Conservation (phyloP, 92 coral and sea anemone genomes). For the Zoanthus sansibaricus region DNA sequence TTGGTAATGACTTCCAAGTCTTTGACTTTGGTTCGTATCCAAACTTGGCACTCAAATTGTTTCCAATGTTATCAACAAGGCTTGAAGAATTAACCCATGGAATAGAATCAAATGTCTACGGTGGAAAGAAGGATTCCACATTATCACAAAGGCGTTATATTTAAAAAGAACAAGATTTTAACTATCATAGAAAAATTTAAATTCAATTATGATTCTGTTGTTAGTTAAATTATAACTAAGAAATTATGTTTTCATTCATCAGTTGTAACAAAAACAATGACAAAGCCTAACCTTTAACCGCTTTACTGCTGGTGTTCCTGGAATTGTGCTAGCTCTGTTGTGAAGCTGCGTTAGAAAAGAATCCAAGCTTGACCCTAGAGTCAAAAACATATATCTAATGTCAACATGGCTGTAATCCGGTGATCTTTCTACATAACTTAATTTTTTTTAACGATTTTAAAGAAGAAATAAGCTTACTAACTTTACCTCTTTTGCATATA, state of each 20-base stretch:
- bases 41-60: conserved; percentile 30
- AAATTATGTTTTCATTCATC: not conserved
- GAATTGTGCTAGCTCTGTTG: conserved; percentile 84
- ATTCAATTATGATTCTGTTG: too few relatives aligned
- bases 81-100: conserved; percentile 10
- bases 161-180: not conserved
- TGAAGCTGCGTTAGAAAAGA: conserved; percentile 77
- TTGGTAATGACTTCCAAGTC: conserved; percentile 9
- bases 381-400: not conserved
- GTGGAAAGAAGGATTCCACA: not conserved
- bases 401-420: not conserved
- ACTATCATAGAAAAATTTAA: too few relatives aligned
- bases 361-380: conserved; percentile 53
- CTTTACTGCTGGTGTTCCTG: conserved; percentile 87
- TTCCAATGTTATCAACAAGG: conserved; percentile 17
- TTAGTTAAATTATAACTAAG: too few relatives aligned
- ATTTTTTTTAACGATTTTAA: not conserved
- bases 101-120: conserved; percentile 11
- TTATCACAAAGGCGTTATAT: not conserved
- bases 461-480: not conserved
- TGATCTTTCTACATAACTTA: not conserved
- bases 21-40: conserved; percentile 50
- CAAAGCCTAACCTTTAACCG: conserved; percentile 80
- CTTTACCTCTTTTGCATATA: not conserved
- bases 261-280: not conserved